Evolutionary conservation across 1,140 invertebrate genomes (phyloP).

Genomic region (Drosophila pectinifera): DNA sequence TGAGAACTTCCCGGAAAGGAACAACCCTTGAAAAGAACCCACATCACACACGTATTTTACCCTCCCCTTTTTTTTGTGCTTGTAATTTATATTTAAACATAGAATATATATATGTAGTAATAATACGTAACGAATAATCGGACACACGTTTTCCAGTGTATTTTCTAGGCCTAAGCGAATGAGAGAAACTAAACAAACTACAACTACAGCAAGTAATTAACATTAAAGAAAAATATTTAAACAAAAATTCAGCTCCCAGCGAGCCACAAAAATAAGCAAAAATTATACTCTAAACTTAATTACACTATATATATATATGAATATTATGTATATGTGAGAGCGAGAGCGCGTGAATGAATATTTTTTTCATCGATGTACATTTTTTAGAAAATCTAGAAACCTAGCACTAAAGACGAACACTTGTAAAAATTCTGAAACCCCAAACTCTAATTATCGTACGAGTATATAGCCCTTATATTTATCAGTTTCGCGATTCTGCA

Average conservation of each 20-base stretch:
- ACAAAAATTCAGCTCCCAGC: constrained; percentile 36
- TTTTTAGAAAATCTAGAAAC: constrained; percentile 45
- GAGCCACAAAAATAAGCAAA: constrained; percentile 59
- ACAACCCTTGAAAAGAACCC: not conserved
- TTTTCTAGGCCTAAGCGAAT: constrained; percentile 62
- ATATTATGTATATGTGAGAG: constrained; percentile 32
- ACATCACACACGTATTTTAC: constrained; percentile 18
- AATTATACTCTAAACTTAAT: constrained; percentile 59
- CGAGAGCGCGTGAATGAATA: constrained; percentile 18
- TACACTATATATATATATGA: constrained; percentile 15
- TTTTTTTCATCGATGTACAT: constrained; percentile 50
- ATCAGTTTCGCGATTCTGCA: not conserved
- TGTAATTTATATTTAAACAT: constrained; percentile 42
- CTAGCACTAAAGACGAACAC: constrained; percentile 49
- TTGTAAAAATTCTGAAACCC: constrained; percentile 39
- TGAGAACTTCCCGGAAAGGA: too few species aligned
- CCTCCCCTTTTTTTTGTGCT: constrained; percentile 48
- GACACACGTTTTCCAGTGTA: constrained; percentile 80
- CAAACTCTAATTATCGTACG: constrained; percentile 24
- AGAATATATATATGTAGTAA: constrained; percentile 20
- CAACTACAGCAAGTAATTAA: constrained; percentile 23
- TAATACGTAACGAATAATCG: constrained; percentile 14
- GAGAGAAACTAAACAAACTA: constrained; percentile 31
- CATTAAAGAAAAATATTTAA: constrained; percentile 7
- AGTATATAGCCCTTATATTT: constrained; percentile 3